phyloP scores from a whole-genome alignment of 2,888 invertebrate genomes.

The Luperina testacea region DNA sequence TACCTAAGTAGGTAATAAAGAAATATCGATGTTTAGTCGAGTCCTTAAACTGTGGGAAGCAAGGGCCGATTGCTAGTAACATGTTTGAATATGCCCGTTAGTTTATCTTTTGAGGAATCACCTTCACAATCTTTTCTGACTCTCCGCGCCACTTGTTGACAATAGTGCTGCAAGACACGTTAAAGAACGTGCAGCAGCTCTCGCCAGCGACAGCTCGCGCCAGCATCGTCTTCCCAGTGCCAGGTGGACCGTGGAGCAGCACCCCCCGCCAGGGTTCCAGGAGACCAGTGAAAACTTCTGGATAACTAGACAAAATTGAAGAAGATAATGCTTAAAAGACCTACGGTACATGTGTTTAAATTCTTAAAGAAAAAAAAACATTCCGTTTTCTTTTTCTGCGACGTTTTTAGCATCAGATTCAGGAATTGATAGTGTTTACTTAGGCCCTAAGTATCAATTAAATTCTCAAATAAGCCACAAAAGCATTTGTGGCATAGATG shows the following conservation, averaged over 20 bases:
- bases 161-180: constrained; percentile 96
- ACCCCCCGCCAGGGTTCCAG: constrained; percentile 96
- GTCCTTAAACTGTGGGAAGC: background rate
- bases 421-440: background rate
- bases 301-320: constrained; percentile 87
- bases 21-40: background rate
- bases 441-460: background rate
- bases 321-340: background rate
- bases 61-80: background rate
- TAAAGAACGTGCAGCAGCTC: constrained; percentile 96
- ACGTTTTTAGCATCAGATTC: background rate
- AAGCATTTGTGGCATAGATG: background rate
- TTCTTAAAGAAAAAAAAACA: background rate
- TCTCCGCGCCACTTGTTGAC: constrained; percentile 99
- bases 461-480: background rate
- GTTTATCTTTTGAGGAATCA: background rate
- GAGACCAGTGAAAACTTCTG: constrained; percentile 92
- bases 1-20: background rate
- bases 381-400: too few species aligned
- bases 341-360: background rate
- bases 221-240: constrained; percentile 96
- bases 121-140: constrained; percentile 97
- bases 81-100: background rate
- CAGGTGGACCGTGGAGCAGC: constrained; percentile 91
- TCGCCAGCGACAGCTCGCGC: constrained; percentile 97